A percentile compares a stretch with the other conserved stretches of the same genome.
These are phyloP conservation scores for Euleptes europaea DNA, from an alignment of 2,113 vertebrate genomes.

Conservation along the genomic window DNA sequence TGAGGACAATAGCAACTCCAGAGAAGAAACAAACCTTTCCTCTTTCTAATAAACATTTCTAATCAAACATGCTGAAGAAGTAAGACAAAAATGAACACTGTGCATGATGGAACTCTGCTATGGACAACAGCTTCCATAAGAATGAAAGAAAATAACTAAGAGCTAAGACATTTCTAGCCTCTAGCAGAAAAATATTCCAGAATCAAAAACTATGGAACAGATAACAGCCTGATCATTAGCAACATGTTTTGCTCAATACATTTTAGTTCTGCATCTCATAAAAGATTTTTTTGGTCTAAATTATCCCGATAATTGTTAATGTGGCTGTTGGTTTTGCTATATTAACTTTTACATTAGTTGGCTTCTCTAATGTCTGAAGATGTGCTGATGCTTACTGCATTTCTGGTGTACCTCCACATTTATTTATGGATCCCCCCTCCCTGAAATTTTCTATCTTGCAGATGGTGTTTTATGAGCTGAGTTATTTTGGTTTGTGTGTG, in stretches of 20 bases:
- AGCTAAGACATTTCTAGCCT: slow-evolving; percentile 38
- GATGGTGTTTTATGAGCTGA: slow-evolving; percentile 52
- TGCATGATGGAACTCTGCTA: not conserved
- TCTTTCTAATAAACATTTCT: too few relatives aligned
- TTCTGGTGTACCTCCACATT: slow-evolving; percentile 24
- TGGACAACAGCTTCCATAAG: not conserved
- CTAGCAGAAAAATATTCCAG: slow-evolving; percentile 40
- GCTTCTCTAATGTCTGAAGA: slow-evolving; percentile 36
- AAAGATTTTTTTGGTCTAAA: slow-evolving; percentile 41
- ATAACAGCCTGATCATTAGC: slow-evolving; percentile 37
- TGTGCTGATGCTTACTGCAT: slow-evolving; percentile 35
- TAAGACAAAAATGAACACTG: not conserved
- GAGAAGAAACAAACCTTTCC: too few relatives aligned
- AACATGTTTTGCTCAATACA: slow-evolving; percentile 24
- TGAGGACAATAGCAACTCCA: too few relatives aligned
- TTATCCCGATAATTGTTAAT: slow-evolving; percentile 42
- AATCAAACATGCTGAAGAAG: too few relatives aligned
- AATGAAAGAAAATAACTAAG: slow-evolving; percentile 23
- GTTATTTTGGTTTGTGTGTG: slow-evolving; percentile 35
- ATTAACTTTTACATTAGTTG: slow-evolving; percentile 25
- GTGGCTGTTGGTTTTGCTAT: slow-evolving; percentile 26
- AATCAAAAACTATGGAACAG: slow-evolving; percentile 40
- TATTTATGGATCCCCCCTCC: slow-evolving; percentile 24
- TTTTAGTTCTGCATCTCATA: slow-evolving; percentile 38
- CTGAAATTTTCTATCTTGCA: slow-evolving; percentile 32